A percentile compares a stretch with the other conserved stretches of the same genome.
phyloP scores from a whole-genome alignment of 2,797 vertebrate genomes.

The Apogon talboti region DNA sequence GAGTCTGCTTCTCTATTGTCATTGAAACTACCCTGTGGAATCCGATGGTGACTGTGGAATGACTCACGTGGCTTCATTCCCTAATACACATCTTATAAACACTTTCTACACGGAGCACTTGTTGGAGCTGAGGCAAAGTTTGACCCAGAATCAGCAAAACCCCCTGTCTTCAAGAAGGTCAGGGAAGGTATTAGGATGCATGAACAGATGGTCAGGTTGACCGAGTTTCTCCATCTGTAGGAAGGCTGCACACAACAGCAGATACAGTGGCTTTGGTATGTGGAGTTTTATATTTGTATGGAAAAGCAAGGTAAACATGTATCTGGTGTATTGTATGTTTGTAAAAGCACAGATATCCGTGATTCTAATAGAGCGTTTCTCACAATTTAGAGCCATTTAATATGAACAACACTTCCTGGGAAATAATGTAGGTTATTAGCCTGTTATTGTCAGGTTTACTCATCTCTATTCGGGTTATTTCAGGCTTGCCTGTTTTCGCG shows the following conservation, averaged over 20 bases:
- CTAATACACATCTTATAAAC: neutral
- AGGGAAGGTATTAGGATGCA: conserved; percentile 59
- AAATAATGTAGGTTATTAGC: neutral
- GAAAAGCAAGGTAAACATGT: neutral
- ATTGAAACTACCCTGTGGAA: neutral
- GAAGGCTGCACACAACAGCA: conserved; percentile 6
- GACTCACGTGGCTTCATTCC: neutral
- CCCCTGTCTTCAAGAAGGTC: conserved; percentile 30
- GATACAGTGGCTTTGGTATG: conserved; percentile 37
- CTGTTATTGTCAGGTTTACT: neutral
- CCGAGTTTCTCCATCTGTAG: conserved; percentile 41
- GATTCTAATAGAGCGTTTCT: neutral
- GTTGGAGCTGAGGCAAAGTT: neutral
- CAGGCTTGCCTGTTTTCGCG: conserved; percentile 15
- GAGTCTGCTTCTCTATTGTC: neutral
- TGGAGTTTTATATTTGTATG: conserved; percentile 15
- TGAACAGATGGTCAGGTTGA: conserved; percentile 72
- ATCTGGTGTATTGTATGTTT: neutral
- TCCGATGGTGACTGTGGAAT: neutral
- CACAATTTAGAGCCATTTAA: no score
- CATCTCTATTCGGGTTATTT: neutral
- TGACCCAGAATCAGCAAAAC: conserved; percentile 10
- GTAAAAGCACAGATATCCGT: rapidly evolving
- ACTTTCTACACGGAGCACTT: neutral
- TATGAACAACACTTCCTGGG: no score